Percentiles rank a stretch among this genome's conserved stretches.
Conservation (phyloP, 2,797 vertebrate species). For the Acridotheres tristis region DNA sequence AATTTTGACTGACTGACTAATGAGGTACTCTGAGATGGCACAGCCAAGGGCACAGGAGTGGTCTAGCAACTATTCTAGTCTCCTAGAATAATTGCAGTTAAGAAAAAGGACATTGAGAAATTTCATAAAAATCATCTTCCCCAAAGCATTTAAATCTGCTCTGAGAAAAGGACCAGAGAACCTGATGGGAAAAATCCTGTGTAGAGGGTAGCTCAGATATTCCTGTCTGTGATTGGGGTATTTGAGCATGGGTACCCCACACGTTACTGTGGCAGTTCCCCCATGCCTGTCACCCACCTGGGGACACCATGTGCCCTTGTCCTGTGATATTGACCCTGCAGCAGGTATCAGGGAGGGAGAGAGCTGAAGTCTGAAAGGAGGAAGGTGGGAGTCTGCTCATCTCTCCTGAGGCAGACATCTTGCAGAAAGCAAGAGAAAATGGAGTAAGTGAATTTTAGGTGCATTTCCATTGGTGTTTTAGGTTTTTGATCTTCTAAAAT, state of each 20-base stretch:
- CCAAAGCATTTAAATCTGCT: neutral
- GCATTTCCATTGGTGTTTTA: fast-evolving
- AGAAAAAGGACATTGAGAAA: neutral
- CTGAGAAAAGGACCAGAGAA: neutral
- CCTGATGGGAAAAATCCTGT: neutral
- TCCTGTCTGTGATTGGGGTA: fast-evolving
- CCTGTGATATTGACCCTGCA: neutral
- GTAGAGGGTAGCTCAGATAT: fast-evolving
- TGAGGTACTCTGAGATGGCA: neutral
- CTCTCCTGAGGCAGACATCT: neutral
- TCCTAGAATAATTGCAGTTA: neutral
- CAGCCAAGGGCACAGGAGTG: neutral
- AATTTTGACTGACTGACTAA: neutral
- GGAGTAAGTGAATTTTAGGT: neutral
- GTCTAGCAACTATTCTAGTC: neutral
- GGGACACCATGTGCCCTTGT: fast-evolving
- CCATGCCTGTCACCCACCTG: neutral
- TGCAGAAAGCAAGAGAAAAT: neutral
- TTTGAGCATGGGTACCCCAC: fast-evolving
- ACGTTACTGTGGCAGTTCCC: neutral
- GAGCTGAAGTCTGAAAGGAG: neutral
- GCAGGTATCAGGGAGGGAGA: neutral
- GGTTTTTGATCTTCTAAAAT: neutral
- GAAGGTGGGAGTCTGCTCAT: neutral
- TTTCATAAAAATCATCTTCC: neutral